Percentiles rank a stretch among this genome's conserved stretches.
Conservation (phyloP, 2,888 invertebrate species). For the Pemphredon lugubris region DNA sequence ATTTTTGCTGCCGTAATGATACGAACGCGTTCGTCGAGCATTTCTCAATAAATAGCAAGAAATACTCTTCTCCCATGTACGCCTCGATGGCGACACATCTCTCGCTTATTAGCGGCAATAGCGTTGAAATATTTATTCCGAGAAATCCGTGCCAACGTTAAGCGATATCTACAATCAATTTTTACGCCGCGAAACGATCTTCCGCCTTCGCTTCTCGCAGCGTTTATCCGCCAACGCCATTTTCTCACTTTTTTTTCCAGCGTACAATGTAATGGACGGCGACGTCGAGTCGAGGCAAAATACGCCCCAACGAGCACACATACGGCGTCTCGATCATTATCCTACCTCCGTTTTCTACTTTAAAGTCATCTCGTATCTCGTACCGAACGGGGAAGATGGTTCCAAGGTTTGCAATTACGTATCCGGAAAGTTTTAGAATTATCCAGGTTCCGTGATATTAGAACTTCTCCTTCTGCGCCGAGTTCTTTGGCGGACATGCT, state of each 20-base stretch:
- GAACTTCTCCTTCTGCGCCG: constrained; percentile 27
- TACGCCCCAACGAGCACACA: constrained; percentile 7
- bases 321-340: constrained; percentile 25
- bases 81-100: no score
- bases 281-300: constrained; percentile 5
- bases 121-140: constrained; percentile 9
- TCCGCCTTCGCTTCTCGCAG: constrained; percentile 4
- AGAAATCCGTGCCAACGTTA: constrained; percentile 2
- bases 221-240: background rate
- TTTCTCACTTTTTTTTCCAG: background rate
- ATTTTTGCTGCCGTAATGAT: no score
- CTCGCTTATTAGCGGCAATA: background rate
- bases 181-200: constrained; percentile 21
- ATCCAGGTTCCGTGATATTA: constrained; percentile 34
- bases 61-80: no score
- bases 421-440: constrained; percentile 41
- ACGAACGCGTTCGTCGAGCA: no score
- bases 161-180: background rate
- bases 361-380: constrained; percentile 4
- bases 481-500: constrained; percentile 26
- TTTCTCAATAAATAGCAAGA: no score
- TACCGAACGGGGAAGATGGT: background rate
- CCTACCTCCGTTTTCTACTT: constrained; percentile 16
- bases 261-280: constrained; percentile 9
- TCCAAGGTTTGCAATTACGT: constrained; percentile 40